Evolutionary conservation across 2,888 invertebrate genomes (phyloP).

Genomic region (Odiellus spinosus): DNA sequence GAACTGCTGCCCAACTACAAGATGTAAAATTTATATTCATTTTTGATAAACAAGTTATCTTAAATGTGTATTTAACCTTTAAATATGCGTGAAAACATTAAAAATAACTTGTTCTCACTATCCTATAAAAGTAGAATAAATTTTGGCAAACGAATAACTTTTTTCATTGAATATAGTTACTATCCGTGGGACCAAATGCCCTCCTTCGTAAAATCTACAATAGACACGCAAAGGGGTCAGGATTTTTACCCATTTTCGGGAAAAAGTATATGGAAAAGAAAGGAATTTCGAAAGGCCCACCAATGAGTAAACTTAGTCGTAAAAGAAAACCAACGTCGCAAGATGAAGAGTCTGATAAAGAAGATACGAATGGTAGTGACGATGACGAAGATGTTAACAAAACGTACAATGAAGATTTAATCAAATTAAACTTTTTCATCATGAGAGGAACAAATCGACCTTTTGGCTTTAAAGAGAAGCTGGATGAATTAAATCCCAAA

Average conservation of each 20-base stretch:
- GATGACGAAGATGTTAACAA: conserved; percentile 6
- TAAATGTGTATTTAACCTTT: too few relatives aligned
- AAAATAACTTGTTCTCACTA: too few relatives aligned
- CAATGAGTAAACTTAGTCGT: neutral
- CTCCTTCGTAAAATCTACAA: too few relatives aligned
- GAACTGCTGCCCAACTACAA: conserved; percentile 65
- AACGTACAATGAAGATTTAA: conserved; percentile 2
- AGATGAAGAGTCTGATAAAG: conserved; percentile 13
- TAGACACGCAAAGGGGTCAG: too few relatives aligned
- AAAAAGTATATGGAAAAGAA: neutral
- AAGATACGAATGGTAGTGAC: conserved; percentile 3
- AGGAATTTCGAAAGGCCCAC: neutral
- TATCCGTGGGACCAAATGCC: too few relatives aligned
- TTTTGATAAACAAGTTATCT: too few relatives aligned
- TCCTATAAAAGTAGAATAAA: too few relatives aligned
- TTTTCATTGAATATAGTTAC: too few relatives aligned
- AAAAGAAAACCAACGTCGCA: conserved; percentile 1
- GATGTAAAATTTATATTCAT: conserved; percentile 21
- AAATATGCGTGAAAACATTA: too few relatives aligned
- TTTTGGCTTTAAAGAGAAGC: conserved; percentile 49
- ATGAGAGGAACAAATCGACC: conserved; percentile 2
- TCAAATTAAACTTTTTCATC: conserved; percentile 11
- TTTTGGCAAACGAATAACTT: too few relatives aligned
- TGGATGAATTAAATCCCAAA: conserved; percentile 50
- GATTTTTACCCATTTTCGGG: too few relatives aligned